Evolutionary conservation across 2,797 vertebrate genomes (phyloP), one percentile per base, ranked within the genome.

Genomic region (Enteromius viviparus): DNA sequence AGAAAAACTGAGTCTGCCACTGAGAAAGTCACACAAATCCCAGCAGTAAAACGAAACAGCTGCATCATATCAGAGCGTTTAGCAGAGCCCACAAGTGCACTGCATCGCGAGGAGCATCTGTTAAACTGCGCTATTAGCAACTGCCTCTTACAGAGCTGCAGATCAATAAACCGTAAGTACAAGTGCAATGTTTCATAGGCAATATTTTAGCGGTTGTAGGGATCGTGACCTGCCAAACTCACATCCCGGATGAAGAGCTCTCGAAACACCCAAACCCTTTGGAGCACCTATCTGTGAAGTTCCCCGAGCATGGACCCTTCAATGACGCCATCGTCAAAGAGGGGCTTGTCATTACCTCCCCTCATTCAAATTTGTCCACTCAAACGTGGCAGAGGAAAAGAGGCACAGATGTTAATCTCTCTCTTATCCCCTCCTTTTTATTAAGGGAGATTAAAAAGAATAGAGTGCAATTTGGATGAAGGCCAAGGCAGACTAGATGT

Each of bases 381-480:
- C 92, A 91, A 93, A 93, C 89, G 90, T 91, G 91, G 85, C 91
- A 86, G 93, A 91, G 90, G 92, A 92, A 92, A 92, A 93, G 91
- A 91, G 89, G 84, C 85, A 91, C 91, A 93, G 90, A 92, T 93
- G 94, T 92, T 94, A 95, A 94, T 94, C 93, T 93, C 91, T 90
- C 81, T 79, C 91, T 92, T 93, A 89, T 88, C 87, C 90, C 89
- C 91, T 89, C 88, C 89, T 92, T 91, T 92, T 91, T 90, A 91
- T 91, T 84, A 90, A 86, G 80, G 90, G 79, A 85, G 78, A 86
- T 86, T 84, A 88, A 81, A 91, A 92, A 90, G 91, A 93, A 91
- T 87, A 90, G 91, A 93, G 90, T 88, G 90, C 89, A 87, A 91
- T 92, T 92, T 94, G 94, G 94, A 91, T 84, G 19, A 49, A 88